Evolutionary conservation across 1,140 invertebrate species (phyloP), one percentile per base, ranked within the genome.

Genomic region (Delia radicum): DNA sequence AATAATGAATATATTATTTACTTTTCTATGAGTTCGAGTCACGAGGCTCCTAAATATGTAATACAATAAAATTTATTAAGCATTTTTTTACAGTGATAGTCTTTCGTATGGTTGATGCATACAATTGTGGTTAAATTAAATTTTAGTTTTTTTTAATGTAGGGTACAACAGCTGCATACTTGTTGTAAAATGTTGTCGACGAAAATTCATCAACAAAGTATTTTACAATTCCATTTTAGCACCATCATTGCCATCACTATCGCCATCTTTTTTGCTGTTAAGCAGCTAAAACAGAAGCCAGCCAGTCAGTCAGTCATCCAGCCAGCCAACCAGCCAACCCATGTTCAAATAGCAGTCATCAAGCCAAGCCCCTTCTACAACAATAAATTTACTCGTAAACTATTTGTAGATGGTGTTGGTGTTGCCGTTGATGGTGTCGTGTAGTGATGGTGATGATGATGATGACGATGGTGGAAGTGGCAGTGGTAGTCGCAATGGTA

Each of bases 381-480:
- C 65, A 69, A 69, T 69, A 69, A 69, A 69, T 69, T 69, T 21
- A 33, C 29, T 69, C 18, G 65, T 26, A 69, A 69, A 69, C 65
- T 24, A 69, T 37, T 69, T 69, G 65, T 21, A 8, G n/a, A 10
- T 24, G 65, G 65, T 37, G 65, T 33, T 69, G 65, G 65, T 21
- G 28, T 69, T 69, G 65, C 18, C 33, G 65, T n/a, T n/a, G 46
- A 5, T 55, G 48, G 48, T 3, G 33, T 37, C 1, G 33, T 37
- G 33, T n/a, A n/a, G n/a, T 7, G 8, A 13, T 55, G 18, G 8
- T 55, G 18, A 6, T 55, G 18, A 21, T 55, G 48, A 21, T 21
- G 48, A 3, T 48, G 46, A 18, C 21, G n/a, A 18, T 48, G 21
- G 15, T 48, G 46, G 10, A 18, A 21, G n/a, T 55, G 18, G n/a